Evolutionary conservation across 2,888 invertebrate genomes (phyloP).

Genomic region (Aleiodes leptofemur): DNA sequence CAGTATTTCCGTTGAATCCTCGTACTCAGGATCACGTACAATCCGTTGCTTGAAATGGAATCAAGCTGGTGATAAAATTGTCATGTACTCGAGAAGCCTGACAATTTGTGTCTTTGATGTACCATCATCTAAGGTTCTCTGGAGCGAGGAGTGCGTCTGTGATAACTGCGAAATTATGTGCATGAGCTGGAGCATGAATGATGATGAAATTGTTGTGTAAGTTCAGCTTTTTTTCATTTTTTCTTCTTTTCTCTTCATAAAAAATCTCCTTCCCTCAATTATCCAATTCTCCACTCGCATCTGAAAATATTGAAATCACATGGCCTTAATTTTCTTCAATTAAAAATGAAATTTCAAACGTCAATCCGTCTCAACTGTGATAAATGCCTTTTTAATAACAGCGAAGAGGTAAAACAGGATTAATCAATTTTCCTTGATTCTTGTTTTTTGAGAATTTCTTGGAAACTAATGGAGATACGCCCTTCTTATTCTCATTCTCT

Average conservation of each 20-base stretch:
- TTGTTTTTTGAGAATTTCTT: too few relatives aligned
- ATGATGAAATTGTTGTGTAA: constrained; percentile 62
- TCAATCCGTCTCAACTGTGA: too few relatives aligned
- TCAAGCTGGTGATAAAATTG: constrained; percentile 54
- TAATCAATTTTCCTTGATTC: too few relatives aligned
- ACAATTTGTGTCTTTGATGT: constrained; percentile 51
- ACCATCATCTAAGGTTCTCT: constrained; percentile 51
- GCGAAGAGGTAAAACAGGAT: too few relatives aligned
- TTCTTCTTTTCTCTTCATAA: not conserved
- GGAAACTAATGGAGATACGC: too few relatives aligned
- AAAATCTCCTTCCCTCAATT: too few relatives aligned
- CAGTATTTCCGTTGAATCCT: constrained; percentile 11
- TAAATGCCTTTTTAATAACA: too few relatives aligned
- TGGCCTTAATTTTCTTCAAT: too few relatives aligned
- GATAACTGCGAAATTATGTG: constrained; percentile 51
- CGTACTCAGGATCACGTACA: not conserved
- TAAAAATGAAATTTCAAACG: too few relatives aligned
- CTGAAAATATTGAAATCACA: too few relatives aligned
- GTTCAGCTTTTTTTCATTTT: constrained; percentile 38
- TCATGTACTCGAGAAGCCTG: constrained; percentile 22
- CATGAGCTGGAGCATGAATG: constrained; percentile 61
- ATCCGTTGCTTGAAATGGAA: constrained; percentile 62
- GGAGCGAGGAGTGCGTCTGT: constrained; percentile 54
- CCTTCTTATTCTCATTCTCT: too few relatives aligned
- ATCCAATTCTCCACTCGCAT: too few relatives aligned